Percentiles rank a stretch among this genome's conserved stretches.
Conservation (phyloP, 2,113 vertebrate genomes). For the Corynorhinus townsendii region DNA sequence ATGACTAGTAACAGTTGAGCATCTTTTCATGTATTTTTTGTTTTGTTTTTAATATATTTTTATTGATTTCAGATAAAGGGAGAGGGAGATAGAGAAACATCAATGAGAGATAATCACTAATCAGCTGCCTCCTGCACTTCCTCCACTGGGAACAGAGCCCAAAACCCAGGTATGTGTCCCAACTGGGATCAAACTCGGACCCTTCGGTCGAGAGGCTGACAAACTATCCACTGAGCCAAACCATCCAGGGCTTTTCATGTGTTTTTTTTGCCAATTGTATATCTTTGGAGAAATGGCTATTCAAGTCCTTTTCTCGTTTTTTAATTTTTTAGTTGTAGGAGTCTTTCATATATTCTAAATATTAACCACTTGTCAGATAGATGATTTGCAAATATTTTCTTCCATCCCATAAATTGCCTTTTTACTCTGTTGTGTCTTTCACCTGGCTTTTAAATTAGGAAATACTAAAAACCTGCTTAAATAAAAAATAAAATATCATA, state of each 20-base stretch:
- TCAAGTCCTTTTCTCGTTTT: neutral
- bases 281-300: neutral
- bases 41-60: neutral
- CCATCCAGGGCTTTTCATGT: neutral
- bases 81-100: too few species aligned
- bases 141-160: too few species aligned
- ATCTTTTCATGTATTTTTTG: neutral
- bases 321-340: neutral
- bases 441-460: neutral
- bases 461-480: neutral
- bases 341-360: neutral
- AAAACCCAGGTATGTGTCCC: too few species aligned
- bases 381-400: neutral
- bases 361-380: neutral
- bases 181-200: too few species aligned
- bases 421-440: neutral
- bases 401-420: neutral
- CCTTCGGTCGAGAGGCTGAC: too few species aligned
- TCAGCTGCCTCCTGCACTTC: too few species aligned
- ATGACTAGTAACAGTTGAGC: neutral
- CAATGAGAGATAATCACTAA: too few species aligned
- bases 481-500: neutral
- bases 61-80: too few species aligned
- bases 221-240: too few species aligned
- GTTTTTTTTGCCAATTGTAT: neutral